Evolutionary conservation across 2,797 vertebrate species (phyloP).

Genomic region (Gadopsis bispinosus): DNA sequence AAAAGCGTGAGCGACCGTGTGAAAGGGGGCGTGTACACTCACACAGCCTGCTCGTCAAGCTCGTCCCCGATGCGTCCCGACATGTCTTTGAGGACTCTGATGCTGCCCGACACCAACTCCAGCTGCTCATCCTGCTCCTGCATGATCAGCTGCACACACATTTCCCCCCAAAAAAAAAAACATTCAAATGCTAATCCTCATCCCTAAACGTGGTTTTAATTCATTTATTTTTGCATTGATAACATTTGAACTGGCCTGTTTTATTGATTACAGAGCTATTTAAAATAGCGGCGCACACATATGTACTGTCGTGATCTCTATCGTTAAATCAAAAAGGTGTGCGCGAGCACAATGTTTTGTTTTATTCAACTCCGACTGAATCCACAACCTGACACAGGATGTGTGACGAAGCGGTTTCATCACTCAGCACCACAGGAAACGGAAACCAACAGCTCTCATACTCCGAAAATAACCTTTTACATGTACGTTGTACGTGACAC

Average conservation of each 20-base stretch:
- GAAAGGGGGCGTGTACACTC: constrained; percentile 57
- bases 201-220: neutral
- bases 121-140: constrained; percentile 89
- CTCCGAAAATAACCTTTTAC: neutral
- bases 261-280: neutral
- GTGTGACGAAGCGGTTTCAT: constrained; percentile 24
- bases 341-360: neutral
- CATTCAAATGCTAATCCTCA: neutral
- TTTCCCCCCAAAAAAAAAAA: neutral
- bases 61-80: constrained; percentile 87
- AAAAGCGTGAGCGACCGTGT: too few species aligned
- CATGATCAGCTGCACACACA: constrained; percentile 84
- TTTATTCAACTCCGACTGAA: neutral
- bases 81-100: constrained; percentile 90
- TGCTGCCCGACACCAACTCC: constrained; percentile 89
- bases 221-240: too few species aligned
- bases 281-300: neutral
- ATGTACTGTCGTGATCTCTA: too few species aligned
- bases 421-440: constrained; percentile 21
- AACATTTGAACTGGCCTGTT: too few species aligned
- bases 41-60: constrained; percentile 89
- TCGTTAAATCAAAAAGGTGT: neutral
- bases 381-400: constrained; percentile 33
- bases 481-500: neutral
- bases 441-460: constrained; percentile 4